Evolutionary conservation across 1,140 invertebrate genomes (phyloP), one percentile per base, ranked within the genome.

Genomic region (Plutomurus gul): DNA sequence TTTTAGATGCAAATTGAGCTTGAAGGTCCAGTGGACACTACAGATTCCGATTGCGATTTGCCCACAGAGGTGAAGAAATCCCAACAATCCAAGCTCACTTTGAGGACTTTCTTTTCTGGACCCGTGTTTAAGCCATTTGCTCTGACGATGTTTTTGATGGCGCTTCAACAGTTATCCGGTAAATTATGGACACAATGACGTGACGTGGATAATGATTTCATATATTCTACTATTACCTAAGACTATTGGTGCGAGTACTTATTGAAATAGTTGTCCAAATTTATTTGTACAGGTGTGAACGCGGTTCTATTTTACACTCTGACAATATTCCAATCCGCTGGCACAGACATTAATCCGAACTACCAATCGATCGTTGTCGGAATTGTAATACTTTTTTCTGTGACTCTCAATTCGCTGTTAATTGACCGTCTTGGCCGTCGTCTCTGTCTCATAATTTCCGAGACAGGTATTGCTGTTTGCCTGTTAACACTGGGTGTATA

Each of bases 251-350:
- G n/a, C n/a, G n/a, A n/a, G n/a, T n/a, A n/a, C n/a, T n/a, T n/a
- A n/a, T n/a, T n/a, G n/a, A n/a, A n/a, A n/a, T n/a, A n/a, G n/a
- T n/a, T 27, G 20, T 46, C 27, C 1, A 27, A 25, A 30, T 74
- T n/a, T 7, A 13, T 49, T 10, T 10, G 22, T 37, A 3, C 3
- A 74, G 39, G 39, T 2, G 93, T 96, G 20, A 96, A 96, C 83
- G 93, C 92, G 0, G 92, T 96, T 20, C 91, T 95, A 77, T 95
- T 95, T 85, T 95, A 95, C 83, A 89, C 92, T 0, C 89, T 89
- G 0, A 84, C 87, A 0, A 96, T 97, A 77, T 95, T 96, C 83
- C 80, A 88, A 16, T 86, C 88, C 39, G 89, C 89, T 18, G 94
- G 93, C 8, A 85, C 76, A 39, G 88, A 87, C 20, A 86, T 93